Evolutionary conservation across 2,797 vertebrate species (phyloP).

Genomic region (Esox masquinongy): DNA sequence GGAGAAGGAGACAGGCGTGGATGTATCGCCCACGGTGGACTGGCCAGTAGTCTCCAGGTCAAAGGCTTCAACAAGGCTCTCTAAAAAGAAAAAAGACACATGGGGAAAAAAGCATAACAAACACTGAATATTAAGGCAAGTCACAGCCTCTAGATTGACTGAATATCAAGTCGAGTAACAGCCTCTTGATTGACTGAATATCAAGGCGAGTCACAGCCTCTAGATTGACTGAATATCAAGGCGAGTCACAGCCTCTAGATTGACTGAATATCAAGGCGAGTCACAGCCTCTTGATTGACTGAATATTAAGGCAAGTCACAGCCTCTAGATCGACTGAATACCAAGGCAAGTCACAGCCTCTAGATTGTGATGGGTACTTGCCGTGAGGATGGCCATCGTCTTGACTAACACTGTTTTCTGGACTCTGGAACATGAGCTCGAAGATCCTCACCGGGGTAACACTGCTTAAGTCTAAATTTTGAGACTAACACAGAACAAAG

Average conservation of each 20-base stretch:
- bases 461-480: slow-evolving; percentile 88
- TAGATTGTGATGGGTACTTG: slow-evolving; percentile 47
- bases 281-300: no score
- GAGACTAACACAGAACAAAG: slow-evolving; percentile 71
- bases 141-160: no score
- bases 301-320: no score
- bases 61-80: slow-evolving; percentile 82
- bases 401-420: slow-evolving; percentile 85
- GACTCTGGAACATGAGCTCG: slow-evolving; percentile 96
- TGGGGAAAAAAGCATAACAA: no score
- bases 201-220: no score
- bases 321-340: not conserved
- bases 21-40: slow-evolving; percentile 68
- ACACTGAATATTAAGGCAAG: no score
- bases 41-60: slow-evolving; percentile 75
- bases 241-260: not conserved
- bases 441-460: slow-evolving; percentile 93
- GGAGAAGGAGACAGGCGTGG: slow-evolving; percentile 79
- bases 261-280: no score
- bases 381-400: slow-evolving; percentile 86
- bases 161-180: not conserved
- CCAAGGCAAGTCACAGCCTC: not conserved
- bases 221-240: not conserved
- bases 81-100: slow-evolving; percentile 56
- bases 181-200: not conserved